These are phyloP conservation scores for Heliopora coerulea DNA, from an alignment of 92 coral and sea anemone species.

Conservation along the genomic window DNA sequence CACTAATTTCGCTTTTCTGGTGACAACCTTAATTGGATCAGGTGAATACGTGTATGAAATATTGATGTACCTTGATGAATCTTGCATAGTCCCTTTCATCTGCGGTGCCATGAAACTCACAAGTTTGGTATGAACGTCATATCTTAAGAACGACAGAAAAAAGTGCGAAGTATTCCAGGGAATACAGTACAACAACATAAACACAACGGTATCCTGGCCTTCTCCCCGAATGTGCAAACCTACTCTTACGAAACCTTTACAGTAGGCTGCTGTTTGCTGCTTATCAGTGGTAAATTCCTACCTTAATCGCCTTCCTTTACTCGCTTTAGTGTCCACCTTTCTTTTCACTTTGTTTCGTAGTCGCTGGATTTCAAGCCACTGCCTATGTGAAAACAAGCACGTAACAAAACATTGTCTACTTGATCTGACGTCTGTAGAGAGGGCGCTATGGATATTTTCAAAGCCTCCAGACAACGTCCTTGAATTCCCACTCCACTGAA, in stretches of 20 bases:
- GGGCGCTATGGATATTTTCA: too few species aligned
- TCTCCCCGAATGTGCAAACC: too few species aligned
- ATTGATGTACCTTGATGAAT: slow-evolving; percentile 89
- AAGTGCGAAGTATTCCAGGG: not conserved
- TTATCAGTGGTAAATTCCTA: slow-evolving; percentile 10
- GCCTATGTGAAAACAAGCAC: slow-evolving; percentile 44
- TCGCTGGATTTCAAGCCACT: slow-evolving; percentile 93
- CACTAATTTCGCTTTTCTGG: too few species aligned
- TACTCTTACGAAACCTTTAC: not conserved
- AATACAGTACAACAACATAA: not conserved
- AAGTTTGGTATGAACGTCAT: slow-evolving; percentile 81
- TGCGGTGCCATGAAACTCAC: slow-evolving; percentile 96
- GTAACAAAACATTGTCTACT: too few species aligned
- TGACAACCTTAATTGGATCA: too few species aligned
- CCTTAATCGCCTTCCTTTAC: slow-evolving; percentile 92
- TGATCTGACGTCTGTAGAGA: not conserved
- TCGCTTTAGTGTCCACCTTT: slow-evolving; percentile 86
- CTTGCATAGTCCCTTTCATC: slow-evolving; percentile 71
- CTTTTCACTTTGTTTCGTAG: slow-evolving; percentile 82
- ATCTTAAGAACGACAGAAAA: slow-evolving; percentile 48
- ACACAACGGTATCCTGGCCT: not conserved
- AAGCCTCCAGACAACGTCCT: too few species aligned
- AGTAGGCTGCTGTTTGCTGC: not conserved
- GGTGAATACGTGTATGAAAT: too few species aligned
- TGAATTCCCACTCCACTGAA: too few species aligned